Base-by-base conservation (phyloP, 2,113 vertebrate species). In the Brachionichthys hirsutus region DNA sequence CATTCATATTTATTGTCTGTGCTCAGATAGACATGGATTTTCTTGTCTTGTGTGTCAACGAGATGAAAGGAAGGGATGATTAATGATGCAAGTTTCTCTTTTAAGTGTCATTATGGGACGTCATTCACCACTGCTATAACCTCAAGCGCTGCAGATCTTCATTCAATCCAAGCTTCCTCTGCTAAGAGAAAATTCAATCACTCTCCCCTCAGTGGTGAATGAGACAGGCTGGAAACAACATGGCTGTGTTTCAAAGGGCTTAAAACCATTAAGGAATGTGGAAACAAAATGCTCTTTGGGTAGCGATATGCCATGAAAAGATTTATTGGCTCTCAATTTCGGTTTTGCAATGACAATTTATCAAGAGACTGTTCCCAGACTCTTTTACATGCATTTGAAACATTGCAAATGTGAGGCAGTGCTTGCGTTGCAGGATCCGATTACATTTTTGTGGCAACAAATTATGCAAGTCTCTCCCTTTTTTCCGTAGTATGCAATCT, bases 1-100 rank as follows among this genome's bases (percentile, higher is more conserved):
- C 89, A 88, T 92, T 89, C 90, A 91, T 94, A 94, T 92, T 91
- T 91, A 94, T 94, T 93, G 92, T 88, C 82, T 89, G 90, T 88
- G 81, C 85, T 80, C 88, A 88, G 91, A 95, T 92, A 93, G 94
- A 95, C 93, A 94, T 68, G 89, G 89, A 90, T 94, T 88, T 94
- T 89, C 89, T 86, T 91, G 93, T 93, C 90, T 88, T 81, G 87
- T 82, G 87, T 79, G 91, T 91, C 91, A 91, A 79, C 83, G 82
- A 61, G 84, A 89, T 92, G 90, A 93, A 91, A 92, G 91, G 91
- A 89, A 85, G 84, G 81, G 82, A 92, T 93, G 92, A 95, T 95
- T 95, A 94, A 95, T 92, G 89, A 90, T 84, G 82, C 75, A 84
- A 84, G 62, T 88, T 89, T 83, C 77, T 86, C 78, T 84, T 91